Conservation (phyloP, 2,888 invertebrate species). For the Frankliniella fusca region DNA sequence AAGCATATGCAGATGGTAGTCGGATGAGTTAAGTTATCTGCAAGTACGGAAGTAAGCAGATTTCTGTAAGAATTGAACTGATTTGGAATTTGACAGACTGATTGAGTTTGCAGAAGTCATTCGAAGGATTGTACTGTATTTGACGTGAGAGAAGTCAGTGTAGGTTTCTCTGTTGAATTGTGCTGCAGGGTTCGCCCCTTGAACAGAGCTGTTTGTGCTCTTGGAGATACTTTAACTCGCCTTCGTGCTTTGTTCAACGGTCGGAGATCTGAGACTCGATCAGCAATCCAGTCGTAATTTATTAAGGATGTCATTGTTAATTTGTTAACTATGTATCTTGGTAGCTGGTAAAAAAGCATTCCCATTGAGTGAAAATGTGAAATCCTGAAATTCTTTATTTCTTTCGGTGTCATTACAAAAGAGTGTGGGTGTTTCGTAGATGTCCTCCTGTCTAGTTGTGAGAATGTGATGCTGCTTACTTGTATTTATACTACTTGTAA, state of each 20-base stretch:
- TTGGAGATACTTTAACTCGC: background rate
- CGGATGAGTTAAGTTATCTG: conserved; percentile 18
- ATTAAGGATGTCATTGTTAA: background rate
- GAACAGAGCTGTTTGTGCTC: background rate
- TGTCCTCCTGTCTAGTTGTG: conserved; percentile 20
- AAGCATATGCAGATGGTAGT: conserved; percentile 3
- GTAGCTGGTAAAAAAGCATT: conserved; percentile 15
- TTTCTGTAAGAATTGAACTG: conserved; percentile 17
- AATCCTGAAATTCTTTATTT: background rate
- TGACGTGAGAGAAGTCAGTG: background rate
- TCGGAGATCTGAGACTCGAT: background rate
- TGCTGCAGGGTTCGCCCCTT: conserved; percentile 11
- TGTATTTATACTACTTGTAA: conserved; percentile 23
- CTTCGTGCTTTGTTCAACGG: background rate
- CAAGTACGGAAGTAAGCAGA: background rate
- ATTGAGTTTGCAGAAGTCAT: conserved; percentile 21
- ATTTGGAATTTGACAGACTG: conserved; percentile 23
- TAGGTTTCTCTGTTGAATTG: background rate
- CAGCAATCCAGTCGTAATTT: background rate
- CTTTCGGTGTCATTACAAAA: conserved; percentile 16
- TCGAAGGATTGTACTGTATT: background rate
- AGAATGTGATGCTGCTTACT: conserved; percentile 22
- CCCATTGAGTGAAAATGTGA: conserved; percentile 20
- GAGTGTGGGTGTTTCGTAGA: conserved; percentile 11
- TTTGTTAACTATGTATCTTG: conserved; percentile 2